Evolutionary conservation across 2,797 vertebrate genomes (phyloP).

Genomic region (Halcyon smyrnensis): DNA sequence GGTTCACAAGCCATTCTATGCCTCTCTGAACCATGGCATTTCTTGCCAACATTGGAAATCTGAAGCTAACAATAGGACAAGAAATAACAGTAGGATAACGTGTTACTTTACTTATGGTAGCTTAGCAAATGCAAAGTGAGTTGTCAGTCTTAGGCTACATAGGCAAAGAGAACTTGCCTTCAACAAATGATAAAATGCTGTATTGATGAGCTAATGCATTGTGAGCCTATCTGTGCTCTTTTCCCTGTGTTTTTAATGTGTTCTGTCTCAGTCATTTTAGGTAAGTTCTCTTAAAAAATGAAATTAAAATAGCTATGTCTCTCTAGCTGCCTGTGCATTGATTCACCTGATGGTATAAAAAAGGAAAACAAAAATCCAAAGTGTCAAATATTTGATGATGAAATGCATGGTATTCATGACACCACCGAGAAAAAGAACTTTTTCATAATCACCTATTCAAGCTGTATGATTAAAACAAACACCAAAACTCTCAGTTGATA

Average conservation of each 20-base stretch:
- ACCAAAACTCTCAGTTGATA: background rate
- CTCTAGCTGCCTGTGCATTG: background rate
- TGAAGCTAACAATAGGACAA: background rate
- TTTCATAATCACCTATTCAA: slow-evolving; percentile 19
- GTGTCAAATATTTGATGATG: background rate
- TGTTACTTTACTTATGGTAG: background rate
- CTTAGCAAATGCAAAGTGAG: background rate
- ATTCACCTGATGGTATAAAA: background rate
- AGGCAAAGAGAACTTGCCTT: background rate
- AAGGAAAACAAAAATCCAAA: background rate
- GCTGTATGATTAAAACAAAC: slow-evolving; percentile 16
- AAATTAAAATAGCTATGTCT: background rate
- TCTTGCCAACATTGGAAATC: background rate
- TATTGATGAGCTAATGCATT: background rate
- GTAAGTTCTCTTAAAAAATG: background rate
- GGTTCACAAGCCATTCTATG: background rate
- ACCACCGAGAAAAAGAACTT: slow-evolving; percentile 1
- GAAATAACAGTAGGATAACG: background rate
- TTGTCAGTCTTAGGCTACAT: background rate
- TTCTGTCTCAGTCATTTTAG: background rate
- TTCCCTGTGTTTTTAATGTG: background rate
- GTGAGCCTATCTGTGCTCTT: background rate
- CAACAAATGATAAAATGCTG: background rate
- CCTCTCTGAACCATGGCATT: background rate
- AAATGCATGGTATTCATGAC: background rate